Evolutionary conservation across 2,888 invertebrate genomes (phyloP).

Genomic region (Drosophila vallismaia): DNA sequence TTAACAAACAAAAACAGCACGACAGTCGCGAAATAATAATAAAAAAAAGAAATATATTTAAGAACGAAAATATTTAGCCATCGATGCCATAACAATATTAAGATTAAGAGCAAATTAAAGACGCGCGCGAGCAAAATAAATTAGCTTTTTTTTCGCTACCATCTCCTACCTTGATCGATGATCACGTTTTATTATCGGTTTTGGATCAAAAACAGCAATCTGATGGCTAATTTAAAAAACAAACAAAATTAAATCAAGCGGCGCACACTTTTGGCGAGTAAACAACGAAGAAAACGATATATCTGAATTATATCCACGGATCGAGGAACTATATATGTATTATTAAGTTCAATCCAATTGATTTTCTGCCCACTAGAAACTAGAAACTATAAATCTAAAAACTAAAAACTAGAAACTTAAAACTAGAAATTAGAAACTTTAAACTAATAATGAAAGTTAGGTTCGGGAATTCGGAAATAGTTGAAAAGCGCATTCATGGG

Average conservation of each 20-base stretch:
- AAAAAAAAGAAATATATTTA: slow-evolving; percentile 1
- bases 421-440: no score
- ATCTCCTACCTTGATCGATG: not conserved
- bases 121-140: slow-evolving; percentile 15
- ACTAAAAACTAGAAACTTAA: no score
- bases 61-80: not conserved
- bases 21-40: slow-evolving; percentile 9
- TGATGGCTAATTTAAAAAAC: slow-evolving; percentile 19
- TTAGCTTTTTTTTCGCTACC: not conserved
- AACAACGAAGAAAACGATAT: slow-evolving; percentile 20
- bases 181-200: slow-evolving; percentile 28
- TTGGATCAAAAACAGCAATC: not conserved
- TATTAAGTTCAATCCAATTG: not conserved
- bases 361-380: not conserved
- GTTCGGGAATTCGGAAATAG: not conserved
- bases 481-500: not conserved
- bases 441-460: no score
- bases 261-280: slow-evolving; percentile 24
- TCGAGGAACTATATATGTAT: not conserved
- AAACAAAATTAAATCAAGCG: slow-evolving; percentile 26
- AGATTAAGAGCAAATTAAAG: slow-evolving; percentile 38
- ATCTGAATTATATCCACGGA: slow-evolving; percentile 9
- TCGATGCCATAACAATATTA: slow-evolving; percentile 29
- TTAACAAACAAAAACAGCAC: slow-evolving; percentile 25
- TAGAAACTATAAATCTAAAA: no score